Base-by-base conservation (phyloP, 1,140 invertebrate genomes). In the Bombus vancouverensis region DNA sequence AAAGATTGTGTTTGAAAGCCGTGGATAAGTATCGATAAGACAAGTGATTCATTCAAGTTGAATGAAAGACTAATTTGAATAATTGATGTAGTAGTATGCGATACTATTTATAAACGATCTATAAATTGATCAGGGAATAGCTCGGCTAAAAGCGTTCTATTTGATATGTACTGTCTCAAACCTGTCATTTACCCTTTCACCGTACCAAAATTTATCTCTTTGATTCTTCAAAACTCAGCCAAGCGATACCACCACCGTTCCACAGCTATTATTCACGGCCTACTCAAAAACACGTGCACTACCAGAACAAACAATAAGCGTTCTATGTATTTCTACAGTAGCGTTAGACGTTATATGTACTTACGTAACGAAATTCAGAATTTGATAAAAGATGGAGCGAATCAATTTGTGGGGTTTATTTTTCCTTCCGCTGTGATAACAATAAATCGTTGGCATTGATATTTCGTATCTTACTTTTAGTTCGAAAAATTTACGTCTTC, bases 171-270 rank as follows among this genome's bases (percentile, higher is more conserved):
- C 22, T 12, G 34, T 28, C 22, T 12, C 10, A 39, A 71, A 39
- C 68, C 37, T 6, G 25, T 71, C 37, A 13, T 22, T 73, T 73
- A 44, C 13, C 28, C 71, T 73, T 73, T 47, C 71, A 32, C n/a
- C 39, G 39, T 44, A 73, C 15, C 71, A 32, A 73, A 73, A 73
- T 73, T 73, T 73, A 73, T 73, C 6, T 44, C n/a, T 32, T 15
- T 42, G 9, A 42, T 42, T 28, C 70, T 28, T 71, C 18, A 5
- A 44, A 71, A 44, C 12, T 13, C 25, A 71, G 13, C 25, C 37
- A 71, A 25, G 25, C 13, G n/a, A 44, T 42, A 44, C 6, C 37
- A 28, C 13, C 71, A 42, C 6, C 2, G 71, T 18, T 22, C 13
- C 13, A 72, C 0, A 4, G n/a, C 71, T 73, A 32, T 73, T 73